These are phyloP conservation scores for Lepus americanus DNA, from an alignment of 2,113 vertebrate genomes.

Conservation along the genomic window DNA sequence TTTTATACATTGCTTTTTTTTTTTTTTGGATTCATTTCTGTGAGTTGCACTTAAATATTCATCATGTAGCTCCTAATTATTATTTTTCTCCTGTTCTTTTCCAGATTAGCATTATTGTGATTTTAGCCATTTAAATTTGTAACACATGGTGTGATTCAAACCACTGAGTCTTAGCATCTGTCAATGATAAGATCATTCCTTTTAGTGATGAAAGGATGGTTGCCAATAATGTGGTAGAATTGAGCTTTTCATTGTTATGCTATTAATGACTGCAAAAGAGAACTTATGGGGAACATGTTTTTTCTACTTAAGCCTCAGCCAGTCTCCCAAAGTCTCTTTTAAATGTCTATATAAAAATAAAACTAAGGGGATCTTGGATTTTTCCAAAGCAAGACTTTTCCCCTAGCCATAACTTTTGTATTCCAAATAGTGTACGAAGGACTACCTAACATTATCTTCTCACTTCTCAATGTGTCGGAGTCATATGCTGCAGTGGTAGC, in stretches of 20 bases:
- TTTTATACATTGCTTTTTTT: background rate
- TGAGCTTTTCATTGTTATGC: conserved; percentile 78
- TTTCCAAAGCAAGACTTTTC: conserved; percentile 31
- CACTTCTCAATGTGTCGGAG: background rate
- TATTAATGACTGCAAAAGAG: conserved; percentile 64
- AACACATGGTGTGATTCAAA: conserved; percentile 82
- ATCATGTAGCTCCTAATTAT: background rate
- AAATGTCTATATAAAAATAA: conserved; percentile 52
- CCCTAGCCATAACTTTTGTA: background rate
- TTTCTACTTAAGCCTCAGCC: conserved; percentile 29
- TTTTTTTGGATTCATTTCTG: background rate
- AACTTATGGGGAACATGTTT: conserved; percentile 52
- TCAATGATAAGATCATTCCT: conserved; percentile 86
- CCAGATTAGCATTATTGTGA: conserved; percentile 66
- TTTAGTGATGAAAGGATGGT: conserved; percentile 83
- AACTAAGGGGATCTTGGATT: background rate
- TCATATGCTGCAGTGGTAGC: background rate
- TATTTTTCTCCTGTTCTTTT: conserved; percentile 55
- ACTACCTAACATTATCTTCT: background rate
- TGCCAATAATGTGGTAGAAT: conserved; percentile 85
- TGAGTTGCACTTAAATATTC: conserved; percentile 15
- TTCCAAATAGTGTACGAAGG: background rate
- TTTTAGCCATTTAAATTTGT: conserved; percentile 80
- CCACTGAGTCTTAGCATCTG: conserved; percentile 88
- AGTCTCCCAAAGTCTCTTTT: conserved; percentile 59